Percentiles rank a stretch among this genome's conserved stretches.
Evolutionary conservation across 2,888 invertebrate species (phyloP).

Genomic region (Chrysina gloriosa): DNA sequence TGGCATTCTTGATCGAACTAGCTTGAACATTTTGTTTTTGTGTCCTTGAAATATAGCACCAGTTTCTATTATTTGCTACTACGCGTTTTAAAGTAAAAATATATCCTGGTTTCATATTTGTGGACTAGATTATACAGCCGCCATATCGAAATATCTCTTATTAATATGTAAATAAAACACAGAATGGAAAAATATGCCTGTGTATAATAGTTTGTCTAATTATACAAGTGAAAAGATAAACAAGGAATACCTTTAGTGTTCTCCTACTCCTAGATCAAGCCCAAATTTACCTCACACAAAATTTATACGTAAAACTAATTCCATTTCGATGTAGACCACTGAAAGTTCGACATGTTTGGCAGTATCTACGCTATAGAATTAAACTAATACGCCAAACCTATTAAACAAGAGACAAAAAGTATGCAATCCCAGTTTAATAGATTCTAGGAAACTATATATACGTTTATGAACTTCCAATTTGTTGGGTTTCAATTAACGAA

Average conservation of each 20-base stretch:
- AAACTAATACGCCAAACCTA: conserved; percentile 12
- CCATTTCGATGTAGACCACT: background rate
- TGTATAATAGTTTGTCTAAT: too few relatives aligned
- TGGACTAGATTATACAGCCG: background rate
- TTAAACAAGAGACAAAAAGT: background rate
- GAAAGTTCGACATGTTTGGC: background rate
- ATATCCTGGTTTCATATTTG: conserved; percentile 22
- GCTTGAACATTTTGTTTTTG: too few relatives aligned
- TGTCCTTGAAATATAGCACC: too few relatives aligned
- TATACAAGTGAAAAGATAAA: too few relatives aligned
- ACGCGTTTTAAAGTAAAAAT: conserved; percentile 5
- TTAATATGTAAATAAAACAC: background rate
- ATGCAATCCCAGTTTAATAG: conserved; percentile 4
- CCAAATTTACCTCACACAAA: too few relatives aligned
- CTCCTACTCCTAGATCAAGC: too few relatives aligned
- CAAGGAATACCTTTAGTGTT: too few relatives aligned
- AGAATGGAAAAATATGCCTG: too few relatives aligned
- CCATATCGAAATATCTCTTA: background rate
- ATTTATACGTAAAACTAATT: too few relatives aligned
- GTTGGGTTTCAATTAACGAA: conserved; percentile 28
- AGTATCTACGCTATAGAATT: background rate
- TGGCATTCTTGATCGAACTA: too few relatives aligned
- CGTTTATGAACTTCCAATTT: conserved; percentile 23
- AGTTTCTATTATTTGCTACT: conserved; percentile 37
- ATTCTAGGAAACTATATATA: conserved; percentile 19